A percentile compares a stretch with the other conserved stretches of the same genome.
Evolutionary conservation across 2,113 vertebrate genomes (phyloP).

Genomic region (Mungos mungo): DNA sequence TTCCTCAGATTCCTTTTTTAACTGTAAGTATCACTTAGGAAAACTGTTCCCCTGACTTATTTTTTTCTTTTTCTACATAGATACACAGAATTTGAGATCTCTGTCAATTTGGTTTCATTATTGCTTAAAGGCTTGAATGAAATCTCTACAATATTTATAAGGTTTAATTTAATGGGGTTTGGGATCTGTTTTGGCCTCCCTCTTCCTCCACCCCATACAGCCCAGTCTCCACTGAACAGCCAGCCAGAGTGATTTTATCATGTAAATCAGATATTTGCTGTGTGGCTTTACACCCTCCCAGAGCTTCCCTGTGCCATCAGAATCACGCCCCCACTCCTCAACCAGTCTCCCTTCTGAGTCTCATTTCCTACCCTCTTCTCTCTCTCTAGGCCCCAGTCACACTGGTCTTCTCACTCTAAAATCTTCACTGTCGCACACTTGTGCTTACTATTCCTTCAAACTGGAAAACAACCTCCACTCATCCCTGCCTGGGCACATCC

Average conservation of each 20-base stretch:
- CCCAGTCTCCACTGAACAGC: background rate
- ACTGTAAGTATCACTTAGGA: background rate
- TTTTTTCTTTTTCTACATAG: background rate
- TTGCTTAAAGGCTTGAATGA: background rate
- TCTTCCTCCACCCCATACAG: background rate
- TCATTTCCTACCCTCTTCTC: background rate
- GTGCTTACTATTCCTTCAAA: background rate
- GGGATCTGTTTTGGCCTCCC: background rate
- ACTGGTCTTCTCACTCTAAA: background rate
- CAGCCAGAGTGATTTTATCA: background rate
- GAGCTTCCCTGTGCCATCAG: background rate
- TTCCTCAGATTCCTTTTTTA: conserved; percentile 23
- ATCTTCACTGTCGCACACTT: background rate
- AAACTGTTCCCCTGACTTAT: background rate
- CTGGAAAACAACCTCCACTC: background rate
- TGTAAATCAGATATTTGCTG: background rate
- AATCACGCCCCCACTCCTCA: background rate
- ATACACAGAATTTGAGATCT: background rate
- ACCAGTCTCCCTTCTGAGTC: background rate
- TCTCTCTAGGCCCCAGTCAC: background rate
- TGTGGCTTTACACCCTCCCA: background rate
- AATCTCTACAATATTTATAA: background rate
- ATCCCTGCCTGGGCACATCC: background rate
- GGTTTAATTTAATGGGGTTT: background rate
- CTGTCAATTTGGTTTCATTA: background rate